phyloP scores from a whole-genome alignment of 2,113 vertebrate species.

The Eidolon helvum region DNA sequence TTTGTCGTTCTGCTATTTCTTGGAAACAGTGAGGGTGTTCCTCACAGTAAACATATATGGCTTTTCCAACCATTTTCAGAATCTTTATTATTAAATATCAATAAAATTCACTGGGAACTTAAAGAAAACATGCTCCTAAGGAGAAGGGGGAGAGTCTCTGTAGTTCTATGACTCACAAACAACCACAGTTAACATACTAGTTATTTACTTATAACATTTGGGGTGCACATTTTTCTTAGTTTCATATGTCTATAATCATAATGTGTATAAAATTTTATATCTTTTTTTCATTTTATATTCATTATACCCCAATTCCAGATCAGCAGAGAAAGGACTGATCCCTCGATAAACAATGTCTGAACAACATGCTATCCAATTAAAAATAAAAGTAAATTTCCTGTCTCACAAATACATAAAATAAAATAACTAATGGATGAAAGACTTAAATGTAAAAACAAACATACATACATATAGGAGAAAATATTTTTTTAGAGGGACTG shows the following conservation, averaged over 20 bases:
- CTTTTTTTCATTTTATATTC: neutral
- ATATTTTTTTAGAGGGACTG: neutral
- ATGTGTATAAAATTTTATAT: neutral
- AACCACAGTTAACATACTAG: neutral
- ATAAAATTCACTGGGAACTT: conserved; percentile 19
- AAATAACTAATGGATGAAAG: conserved; percentile 2
- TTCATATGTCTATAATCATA: neutral
- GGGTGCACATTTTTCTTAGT: neutral
- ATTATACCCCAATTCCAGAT: neutral
- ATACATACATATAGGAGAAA: neutral
- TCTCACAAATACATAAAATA: neutral
- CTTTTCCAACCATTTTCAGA: neutral
- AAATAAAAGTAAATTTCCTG: conserved; percentile 5
- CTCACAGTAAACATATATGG: neutral
- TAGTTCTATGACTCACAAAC: neutral
- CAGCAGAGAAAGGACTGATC: neutral
- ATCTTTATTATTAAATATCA: neutral
- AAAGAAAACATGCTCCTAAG: neutral
- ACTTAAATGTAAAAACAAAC: neutral
- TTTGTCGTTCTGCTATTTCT: neutral
- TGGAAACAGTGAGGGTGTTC: neutral
- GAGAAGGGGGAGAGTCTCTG: neutral
- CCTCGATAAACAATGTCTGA: neutral
- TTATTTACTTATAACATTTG: neutral
- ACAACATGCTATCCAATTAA: neutral